Evolutionary conservation across 1,140 invertebrate species (phyloP).

Genomic region (Acromyrmex heyeri): DNA sequence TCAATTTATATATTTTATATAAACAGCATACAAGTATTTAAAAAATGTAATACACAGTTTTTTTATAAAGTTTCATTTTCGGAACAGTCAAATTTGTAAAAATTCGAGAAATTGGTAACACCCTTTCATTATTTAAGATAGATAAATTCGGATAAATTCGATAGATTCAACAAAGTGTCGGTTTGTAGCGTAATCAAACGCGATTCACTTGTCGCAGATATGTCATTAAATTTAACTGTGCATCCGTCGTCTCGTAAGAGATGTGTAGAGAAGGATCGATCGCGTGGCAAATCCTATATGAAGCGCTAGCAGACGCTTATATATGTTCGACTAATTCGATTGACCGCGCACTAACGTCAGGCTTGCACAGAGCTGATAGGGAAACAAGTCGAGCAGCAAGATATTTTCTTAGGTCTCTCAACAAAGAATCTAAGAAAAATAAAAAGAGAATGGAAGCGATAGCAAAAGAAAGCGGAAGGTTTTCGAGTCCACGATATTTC

Average conservation of each 20-base stretch:
- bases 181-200: conserved; percentile 2
- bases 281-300: conserved; percentile 64
- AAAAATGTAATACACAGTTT: conserved; percentile 2
- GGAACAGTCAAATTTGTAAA: background rate
- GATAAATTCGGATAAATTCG: background rate
- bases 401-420: conserved; percentile 18
- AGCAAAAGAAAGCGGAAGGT: background rate
- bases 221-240: conserved; percentile 23
- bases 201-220: conserved; percentile 17
- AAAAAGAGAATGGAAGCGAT: background rate
- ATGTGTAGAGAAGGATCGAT: conserved; percentile 42
- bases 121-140: background rate
- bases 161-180: background rate
- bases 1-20: conserved; percentile 26
- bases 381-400: conserved; percentile 26
- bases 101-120: background rate
- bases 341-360: conserved; percentile 33
- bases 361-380: conserved; percentile 24
- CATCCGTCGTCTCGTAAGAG: conserved; percentile 6
- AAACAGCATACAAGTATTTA: background rate
- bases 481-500: background rate
- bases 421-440: conserved; percentile 37
- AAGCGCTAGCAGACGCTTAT: conserved; percentile 62
- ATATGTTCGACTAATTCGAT: conserved; percentile 56
- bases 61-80: background rate